Evolutionary conservation across 2,888 invertebrate genomes (phyloP).

Genomic region (Drosophila demipolita): DNA sequence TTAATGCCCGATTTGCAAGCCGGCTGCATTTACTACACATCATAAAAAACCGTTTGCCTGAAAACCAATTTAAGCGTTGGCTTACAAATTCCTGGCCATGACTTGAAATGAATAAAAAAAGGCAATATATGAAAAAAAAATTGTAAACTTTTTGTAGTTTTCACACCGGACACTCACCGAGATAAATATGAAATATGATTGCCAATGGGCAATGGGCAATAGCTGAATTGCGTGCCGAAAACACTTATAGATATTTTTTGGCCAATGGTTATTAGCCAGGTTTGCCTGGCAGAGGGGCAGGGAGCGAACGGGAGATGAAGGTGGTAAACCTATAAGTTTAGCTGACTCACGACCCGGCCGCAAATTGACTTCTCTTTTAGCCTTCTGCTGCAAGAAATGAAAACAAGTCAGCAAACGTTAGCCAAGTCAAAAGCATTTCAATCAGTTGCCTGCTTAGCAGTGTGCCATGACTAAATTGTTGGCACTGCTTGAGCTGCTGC

Average conservation of each 20-base stretch:
- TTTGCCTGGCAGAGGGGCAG: background rate
- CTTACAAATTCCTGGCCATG: conserved; percentile 20
- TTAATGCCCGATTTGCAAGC: conserved; percentile 38
- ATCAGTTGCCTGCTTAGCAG: conserved; percentile 60
- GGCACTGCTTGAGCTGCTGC: background rate
- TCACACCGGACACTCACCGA: conserved; percentile 50
- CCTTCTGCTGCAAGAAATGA: conserved; percentile 37
- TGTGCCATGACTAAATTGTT: conserved; percentile 67
- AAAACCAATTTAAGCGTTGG: conserved; percentile 31
- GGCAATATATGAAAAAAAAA: background rate
- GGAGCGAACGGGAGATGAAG: conserved; percentile 3
- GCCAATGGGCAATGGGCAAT: conserved; percentile 41
- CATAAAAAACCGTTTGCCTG: conserved; percentile 20
- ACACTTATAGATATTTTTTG: conserved; percentile 54
- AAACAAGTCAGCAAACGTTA: conserved; percentile 51
- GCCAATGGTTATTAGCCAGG: conserved; percentile 50
- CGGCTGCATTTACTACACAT: conserved; percentile 9
- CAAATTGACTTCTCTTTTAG: conserved; percentile 63
- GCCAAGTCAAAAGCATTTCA: conserved; percentile 63
- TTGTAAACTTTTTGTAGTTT: conserved; percentile 45
- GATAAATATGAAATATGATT: conserved; percentile 51
- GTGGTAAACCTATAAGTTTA: conserved; percentile 37
- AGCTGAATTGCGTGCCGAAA: conserved; percentile 66
- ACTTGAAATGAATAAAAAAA: background rate
- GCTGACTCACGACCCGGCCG: conserved; percentile 76